Evolutionary conservation across 2,888 invertebrate species (phyloP), one percentile per base, ranked within the genome.

Genomic region (Hydraecia micacea): DNA sequence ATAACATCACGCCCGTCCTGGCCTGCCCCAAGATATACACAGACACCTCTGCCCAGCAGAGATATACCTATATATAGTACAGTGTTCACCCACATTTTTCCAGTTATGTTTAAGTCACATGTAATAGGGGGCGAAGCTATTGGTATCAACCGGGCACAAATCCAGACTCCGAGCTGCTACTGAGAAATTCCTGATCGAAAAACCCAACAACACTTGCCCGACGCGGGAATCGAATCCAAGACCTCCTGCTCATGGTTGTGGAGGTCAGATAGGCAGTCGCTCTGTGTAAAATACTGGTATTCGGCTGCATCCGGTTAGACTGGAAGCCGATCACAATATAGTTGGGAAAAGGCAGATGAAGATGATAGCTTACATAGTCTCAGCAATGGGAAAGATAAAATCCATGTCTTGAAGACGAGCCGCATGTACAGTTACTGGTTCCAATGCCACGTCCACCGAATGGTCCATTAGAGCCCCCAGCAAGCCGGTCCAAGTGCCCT

Each of bases 381-480:
- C 97, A 74, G 97, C 97, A n/a, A 98, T 97, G 25, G 97, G 97
- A 88, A 97, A 97, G 66, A 97, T 97, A 84, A 97, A 97, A 77
- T 97, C 95, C 97, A 98, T 97, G 71, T 97, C 97, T 32, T 95
- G 93, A 65, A 96, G 95, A 49, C 97, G 94, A 6, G 97, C 95
- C 1, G 96, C 92, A 70, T 97, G 96, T 0, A 97, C 96, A 0
- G 97, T 97, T 28, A 97, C 97, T 2, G 97, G 97, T 78, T 97
- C 97, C 63, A 97, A 90, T 0, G 97, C 97, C 49, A 97, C 91
- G 87, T 98, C 98, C 18, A 97, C 97, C 2, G 96, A 95, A 42
- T 96, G 96, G 6, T 96, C 95, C 84, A 97, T 95, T 1, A 98
- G 94, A 11, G 97, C 97, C 0, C 97, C 97, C 5, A 98, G 94